phyloP scores from a whole-genome alignment of 2,888 invertebrate genomes.

The Chalcis sispes region DNA sequence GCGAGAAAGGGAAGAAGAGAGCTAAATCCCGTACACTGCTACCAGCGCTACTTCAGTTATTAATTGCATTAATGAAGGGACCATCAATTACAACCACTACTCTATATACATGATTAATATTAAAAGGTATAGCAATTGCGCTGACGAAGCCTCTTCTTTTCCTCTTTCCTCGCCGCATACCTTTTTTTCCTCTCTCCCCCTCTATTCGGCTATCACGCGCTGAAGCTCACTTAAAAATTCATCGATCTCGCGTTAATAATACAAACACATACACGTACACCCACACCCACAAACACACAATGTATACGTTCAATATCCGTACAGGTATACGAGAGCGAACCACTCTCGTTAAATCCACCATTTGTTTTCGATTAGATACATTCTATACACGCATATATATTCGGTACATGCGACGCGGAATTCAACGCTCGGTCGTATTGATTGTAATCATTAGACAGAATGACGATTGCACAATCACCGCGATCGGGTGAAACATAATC shows the following conservation, averaged over 20 bases:
- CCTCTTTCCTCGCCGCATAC: neutral
- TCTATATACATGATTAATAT: conserved; percentile 37
- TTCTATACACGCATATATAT: too few relatives aligned
- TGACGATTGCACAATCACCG: conserved; percentile 14
- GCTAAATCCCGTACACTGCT: neutral
- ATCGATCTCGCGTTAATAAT: too few relatives aligned
- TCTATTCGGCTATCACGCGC: too few relatives aligned
- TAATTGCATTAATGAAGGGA: conserved; percentile 54
- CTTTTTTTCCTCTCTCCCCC: neutral
- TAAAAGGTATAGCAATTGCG: conserved; percentile 38
- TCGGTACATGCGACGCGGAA: too few relatives aligned
- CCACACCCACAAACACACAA: too few relatives aligned
- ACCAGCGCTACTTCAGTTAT: conserved; percentile 44
- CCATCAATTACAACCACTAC: conserved; percentile 40
- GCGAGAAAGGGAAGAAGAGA: neutral
- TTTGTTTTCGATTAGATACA: too few relatives aligned
- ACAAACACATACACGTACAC: too few relatives aligned
- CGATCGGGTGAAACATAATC: neutral
- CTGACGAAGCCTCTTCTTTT: conserved; percentile 32
- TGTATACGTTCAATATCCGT: too few relatives aligned
- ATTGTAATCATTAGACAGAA: conserved; percentile 31
- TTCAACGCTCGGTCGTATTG: neutral
- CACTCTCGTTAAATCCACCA: too few relatives aligned
- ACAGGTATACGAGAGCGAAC: too few relatives aligned
- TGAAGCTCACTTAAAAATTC: too few relatives aligned